These are phyloP conservation scores for Tipula confusa DNA, from an alignment of 2,888 invertebrate genomes.

Conservation along the genomic window DNA sequence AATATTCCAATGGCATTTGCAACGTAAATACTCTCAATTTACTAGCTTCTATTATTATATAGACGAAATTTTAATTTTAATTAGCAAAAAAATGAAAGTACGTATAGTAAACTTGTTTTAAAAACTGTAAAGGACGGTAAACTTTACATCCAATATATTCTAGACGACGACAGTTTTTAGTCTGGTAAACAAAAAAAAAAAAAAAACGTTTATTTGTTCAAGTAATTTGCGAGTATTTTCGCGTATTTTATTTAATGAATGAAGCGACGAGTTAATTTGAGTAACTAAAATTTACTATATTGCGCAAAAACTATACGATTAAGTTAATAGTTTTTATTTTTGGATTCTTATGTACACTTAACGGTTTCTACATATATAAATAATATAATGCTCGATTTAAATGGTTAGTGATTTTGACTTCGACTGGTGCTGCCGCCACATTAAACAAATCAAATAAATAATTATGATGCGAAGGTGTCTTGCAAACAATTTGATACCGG, in stretches of 20 bases:
- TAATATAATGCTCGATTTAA: too few relatives aligned
- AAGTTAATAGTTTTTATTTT: neutral
- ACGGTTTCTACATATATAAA: neutral
- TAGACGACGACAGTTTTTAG: neutral
- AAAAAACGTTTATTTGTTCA: neutral
- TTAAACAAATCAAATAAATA: too few relatives aligned
- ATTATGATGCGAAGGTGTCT: too few relatives aligned
- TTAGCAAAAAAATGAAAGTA: conserved; percentile 3
- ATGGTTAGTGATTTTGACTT: too few relatives aligned
- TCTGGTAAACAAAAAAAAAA: conserved; percentile 27
- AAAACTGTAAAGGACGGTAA: neutral
- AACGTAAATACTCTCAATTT: neutral
- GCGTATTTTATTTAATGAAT: neutral
- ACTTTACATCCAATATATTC: neutral
- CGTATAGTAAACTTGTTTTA: neutral
- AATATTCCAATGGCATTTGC: conserved; percentile 12
- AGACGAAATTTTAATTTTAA: neutral
- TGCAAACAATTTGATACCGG: too few relatives aligned
- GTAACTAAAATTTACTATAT: neutral
- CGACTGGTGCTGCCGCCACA: too few relatives aligned
- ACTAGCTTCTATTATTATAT: neutral
- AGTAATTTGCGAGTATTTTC: too few relatives aligned
- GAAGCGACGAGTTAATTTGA: neutral
- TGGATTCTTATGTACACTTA: neutral
- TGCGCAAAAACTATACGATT: neutral